Percentiles rank a stretch among this genome's conserved stretches.
Evolutionary conservation across 2,797 vertebrate species (phyloP).

Genomic region (Acridotheres tristis): DNA sequence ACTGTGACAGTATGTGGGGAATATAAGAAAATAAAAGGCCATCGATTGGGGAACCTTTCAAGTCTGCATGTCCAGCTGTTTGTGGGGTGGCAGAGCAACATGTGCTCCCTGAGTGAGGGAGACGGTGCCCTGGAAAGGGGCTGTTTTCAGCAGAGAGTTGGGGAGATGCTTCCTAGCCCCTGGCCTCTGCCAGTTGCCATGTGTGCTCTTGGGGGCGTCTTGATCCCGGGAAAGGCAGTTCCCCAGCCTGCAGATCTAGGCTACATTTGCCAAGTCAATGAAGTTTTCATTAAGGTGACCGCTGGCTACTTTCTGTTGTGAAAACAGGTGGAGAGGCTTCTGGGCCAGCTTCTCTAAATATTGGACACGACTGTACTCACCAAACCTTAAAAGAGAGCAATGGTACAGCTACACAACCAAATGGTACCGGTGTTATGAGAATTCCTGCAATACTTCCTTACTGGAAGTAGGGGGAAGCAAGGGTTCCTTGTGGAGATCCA

Average conservation of each 20-base stretch:
- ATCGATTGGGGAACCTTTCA: neutral
- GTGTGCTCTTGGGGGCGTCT: neutral
- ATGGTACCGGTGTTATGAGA: neutral
- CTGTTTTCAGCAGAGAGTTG: neutral
- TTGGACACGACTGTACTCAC: neutral
- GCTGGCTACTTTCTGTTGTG: neutral
- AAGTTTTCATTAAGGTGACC: neutral
- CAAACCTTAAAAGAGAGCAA: neutral
- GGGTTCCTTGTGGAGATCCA: rapidly evolving
- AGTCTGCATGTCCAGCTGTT: neutral
- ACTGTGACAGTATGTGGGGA: neutral
- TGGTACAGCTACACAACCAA: neutral
- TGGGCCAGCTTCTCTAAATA: neutral
- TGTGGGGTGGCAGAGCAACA: neutral
- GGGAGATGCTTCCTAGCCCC: neutral
- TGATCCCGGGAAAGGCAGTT: neutral
- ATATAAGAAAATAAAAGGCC: neutral
- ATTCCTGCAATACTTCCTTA: neutral
- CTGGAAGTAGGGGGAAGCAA: neutral
- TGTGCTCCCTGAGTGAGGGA: neutral
- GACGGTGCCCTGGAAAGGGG: neutral
- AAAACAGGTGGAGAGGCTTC: neutral
- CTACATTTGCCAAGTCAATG: neutral
- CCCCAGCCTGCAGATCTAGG: neutral
- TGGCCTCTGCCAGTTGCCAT: rapidly evolving